Evolutionary conservation across 2,888 invertebrate genomes (phyloP).

Genomic region (Papilio elwesi): DNA sequence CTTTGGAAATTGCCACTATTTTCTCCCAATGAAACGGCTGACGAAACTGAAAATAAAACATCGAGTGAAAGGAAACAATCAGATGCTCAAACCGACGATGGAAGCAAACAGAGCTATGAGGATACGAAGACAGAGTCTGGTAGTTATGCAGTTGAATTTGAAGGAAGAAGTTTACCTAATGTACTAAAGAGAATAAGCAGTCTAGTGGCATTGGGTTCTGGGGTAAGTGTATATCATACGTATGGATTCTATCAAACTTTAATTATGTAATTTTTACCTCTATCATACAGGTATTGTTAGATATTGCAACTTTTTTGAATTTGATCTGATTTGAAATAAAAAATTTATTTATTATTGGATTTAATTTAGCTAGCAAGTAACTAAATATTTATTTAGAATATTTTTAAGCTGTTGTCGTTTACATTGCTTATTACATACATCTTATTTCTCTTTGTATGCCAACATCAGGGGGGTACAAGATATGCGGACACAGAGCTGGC

Average conservation of each 20-base stretch:
- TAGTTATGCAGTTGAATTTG: constrained; percentile 83
- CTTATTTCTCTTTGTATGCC: constrained; percentile 34
- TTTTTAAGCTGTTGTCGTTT: background rate
- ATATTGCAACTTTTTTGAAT: too few relatives aligned
- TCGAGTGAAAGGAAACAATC: constrained; percentile 54
- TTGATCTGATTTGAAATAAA: too few relatives aligned
- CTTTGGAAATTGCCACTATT: constrained; percentile 88
- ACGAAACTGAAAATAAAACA: constrained; percentile 57
- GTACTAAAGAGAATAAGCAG: constrained; percentile 94
- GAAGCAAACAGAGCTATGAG: constrained; percentile 58
- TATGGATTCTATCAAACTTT: too few relatives aligned
- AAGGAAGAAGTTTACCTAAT: constrained; percentile 92
- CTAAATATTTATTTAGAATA: background rate
- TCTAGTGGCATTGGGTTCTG: constrained; percentile 91
- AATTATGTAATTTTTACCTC: too few relatives aligned
- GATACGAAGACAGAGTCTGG: constrained; percentile 66
- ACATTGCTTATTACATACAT: too few relatives aligned
- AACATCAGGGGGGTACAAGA: constrained; percentile 86
- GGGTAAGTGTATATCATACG: constrained; percentile 80
- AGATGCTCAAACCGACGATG: constrained; percentile 53
- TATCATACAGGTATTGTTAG: too few relatives aligned
- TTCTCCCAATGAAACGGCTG: constrained; percentile 69
- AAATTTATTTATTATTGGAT: background rate
- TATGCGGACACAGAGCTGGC: constrained; percentile 95
- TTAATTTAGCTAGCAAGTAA: constrained; percentile 1